These are phyloP conservation scores for Crenichthys baileyi DNA, from an alignment of 2,797 vertebrate species.

Conservation along the genomic window DNA sequence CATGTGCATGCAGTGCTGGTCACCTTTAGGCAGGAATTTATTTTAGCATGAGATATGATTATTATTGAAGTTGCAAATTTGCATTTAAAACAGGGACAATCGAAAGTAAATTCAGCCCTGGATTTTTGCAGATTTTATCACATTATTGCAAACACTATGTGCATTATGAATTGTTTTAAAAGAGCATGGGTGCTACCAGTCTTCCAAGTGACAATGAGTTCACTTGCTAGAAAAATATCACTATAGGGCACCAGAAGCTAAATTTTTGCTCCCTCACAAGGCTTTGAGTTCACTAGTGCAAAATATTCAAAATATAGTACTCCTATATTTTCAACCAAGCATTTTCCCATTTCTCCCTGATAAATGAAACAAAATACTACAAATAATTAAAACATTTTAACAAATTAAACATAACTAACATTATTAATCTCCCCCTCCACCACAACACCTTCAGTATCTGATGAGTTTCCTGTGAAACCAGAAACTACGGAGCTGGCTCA, in stretches of 20 bases:
- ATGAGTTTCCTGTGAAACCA: neutral
- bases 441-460: neutral
- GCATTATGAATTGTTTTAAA: constrained; percentile 18
- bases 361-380: constrained; percentile 1
- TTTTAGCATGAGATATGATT: neutral
- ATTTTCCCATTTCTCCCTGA: constrained; percentile 14
- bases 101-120: constrained; percentile 35
- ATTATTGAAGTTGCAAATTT: constrained; percentile 45
- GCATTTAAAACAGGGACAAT: constrained; percentile 46
- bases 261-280: neutral
- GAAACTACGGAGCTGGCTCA: neutral
- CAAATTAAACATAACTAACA: neutral
- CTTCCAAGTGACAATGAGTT: constrained; percentile 9
- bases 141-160: neutral
- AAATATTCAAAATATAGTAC: neutral
- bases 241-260: constrained; percentile 2
- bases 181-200: constrained; percentile 1
- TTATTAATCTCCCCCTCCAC: neutral
- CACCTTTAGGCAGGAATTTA: neutral
- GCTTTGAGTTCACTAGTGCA: neutral
- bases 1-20: constrained; percentile 7
- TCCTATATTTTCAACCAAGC: constrained; percentile 2
- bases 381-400: neutral
- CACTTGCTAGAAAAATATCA: constrained; percentile 8
- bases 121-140: constrained; percentile 29